Evolutionary conservation across 2,888 invertebrate species (phyloP).

Genomic region (Drosophila pseudotalamancana): DNA sequence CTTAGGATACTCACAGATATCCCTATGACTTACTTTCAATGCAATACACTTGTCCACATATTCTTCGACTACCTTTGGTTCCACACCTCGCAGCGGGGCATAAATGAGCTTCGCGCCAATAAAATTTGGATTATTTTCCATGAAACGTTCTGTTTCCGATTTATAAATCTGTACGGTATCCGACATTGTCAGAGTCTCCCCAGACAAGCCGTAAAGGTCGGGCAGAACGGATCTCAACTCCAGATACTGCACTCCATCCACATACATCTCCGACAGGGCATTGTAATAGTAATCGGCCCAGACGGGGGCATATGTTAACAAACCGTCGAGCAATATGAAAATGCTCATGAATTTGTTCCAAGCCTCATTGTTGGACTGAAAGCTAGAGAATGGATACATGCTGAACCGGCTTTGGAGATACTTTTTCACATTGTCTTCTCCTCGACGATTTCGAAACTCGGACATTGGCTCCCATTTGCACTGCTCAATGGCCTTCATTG

Average conservation of each 20-base stretch:
- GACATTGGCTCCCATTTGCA: slow-evolving; percentile 71
- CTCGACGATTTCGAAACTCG: slow-evolving; percentile 58
- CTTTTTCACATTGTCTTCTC: slow-evolving; percentile 84
- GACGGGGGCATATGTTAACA: slow-evolving; percentile 87
- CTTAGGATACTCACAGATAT: background rate
- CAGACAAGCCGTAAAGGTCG: slow-evolving; percentile 88
- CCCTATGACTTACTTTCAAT: slow-evolving; percentile 65
- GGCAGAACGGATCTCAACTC: slow-evolving; percentile 88
- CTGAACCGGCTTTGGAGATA: slow-evolving; percentile 86
- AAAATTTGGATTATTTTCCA: slow-evolving; percentile 87
- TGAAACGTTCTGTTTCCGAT: slow-evolving; percentile 86
- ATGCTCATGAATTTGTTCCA: slow-evolving; percentile 87
- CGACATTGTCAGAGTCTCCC: slow-evolving; percentile 85
- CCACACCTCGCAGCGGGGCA: slow-evolving; percentile 86
- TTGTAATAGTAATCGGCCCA: slow-evolving; percentile 88
- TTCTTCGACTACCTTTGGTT: slow-evolving; percentile 82
- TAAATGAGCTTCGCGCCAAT: slow-evolving; percentile 89
- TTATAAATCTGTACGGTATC: slow-evolving; percentile 87
- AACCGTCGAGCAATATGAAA: slow-evolving; percentile 85
- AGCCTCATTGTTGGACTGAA: slow-evolving; percentile 85
- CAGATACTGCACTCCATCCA: slow-evolving; percentile 89
- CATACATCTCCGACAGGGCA: slow-evolving; percentile 86
- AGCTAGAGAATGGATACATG: slow-evolving; percentile 85
- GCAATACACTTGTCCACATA: slow-evolving; percentile 84
- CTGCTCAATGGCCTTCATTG: background rate